Evolutionary conservation across 2,113 vertebrate species (phyloP).

Genomic region (Ptilonorhynchus violaceus): DNA sequence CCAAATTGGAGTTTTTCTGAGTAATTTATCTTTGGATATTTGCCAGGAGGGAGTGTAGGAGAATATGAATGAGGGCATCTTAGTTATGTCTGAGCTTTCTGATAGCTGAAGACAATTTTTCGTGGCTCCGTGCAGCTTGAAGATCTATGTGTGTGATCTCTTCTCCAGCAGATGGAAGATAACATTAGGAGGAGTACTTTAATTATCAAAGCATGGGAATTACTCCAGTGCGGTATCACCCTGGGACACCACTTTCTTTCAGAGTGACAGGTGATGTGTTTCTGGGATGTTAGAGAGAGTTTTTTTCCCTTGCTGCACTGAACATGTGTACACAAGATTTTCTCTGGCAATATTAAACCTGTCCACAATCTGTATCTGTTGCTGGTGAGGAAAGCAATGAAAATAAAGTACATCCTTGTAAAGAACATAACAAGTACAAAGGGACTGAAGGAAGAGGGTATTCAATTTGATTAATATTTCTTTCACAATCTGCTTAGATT

Average conservation of each 20-base stretch:
- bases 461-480: not conserved
- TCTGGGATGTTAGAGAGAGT: not conserved
- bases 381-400: not conserved
- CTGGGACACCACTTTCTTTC: not conserved
- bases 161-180: constrained; percentile 8
- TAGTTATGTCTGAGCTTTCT: not conserved
- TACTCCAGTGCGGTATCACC: not conserved
- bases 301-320: not conserved
- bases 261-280: constrained; percentile 5
- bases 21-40: constrained; percentile 22
- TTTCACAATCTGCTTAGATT: not conserved
- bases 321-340: not conserved
- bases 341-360: not conserved
- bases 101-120: not conserved
- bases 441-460: not conserved
- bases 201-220: constrained; percentile 7
- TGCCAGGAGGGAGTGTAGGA: not conserved
- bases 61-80: constrained; percentile 8
- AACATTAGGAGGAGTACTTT: constrained; percentile 6
- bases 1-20: not conserved
- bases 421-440: not conserved
- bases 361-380: not conserved
- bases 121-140: not conserved
- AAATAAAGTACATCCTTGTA: not conserved
- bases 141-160: constrained; percentile 7